Evolutionary conservation across 2,888 invertebrate species (phyloP), one percentile per base, ranked within the genome.

Genomic region (Chrysotoxum bicinctum): DNA sequence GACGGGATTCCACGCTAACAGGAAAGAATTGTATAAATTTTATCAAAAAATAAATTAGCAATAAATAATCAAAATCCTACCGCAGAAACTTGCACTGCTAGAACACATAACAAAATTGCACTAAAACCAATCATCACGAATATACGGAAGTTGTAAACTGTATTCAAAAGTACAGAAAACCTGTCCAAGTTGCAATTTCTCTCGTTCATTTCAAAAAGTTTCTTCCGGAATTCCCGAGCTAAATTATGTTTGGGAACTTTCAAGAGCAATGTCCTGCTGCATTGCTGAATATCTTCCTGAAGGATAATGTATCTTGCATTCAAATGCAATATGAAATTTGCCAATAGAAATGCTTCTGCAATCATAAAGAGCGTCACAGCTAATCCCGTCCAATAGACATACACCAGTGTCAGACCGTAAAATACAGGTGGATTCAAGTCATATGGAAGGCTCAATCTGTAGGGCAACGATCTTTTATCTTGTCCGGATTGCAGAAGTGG

Each of bases 51-150:
- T 26, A 26, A n/a, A 6, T 26, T 26, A 4, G 7, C 7, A 1
- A 26, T 26, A 3, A 26, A 6, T 26, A 6, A 3, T 3, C 4
- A 26, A 26, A 26, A 26, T 5, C 7, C 7, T 26, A 26, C 26
- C 26, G 26, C 4, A 26, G 5, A 90, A 0, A 90, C 88, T 75
- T 90, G 89, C 19, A 89, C 90, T 5, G 88, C 88, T 76, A 89
- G 64, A 4, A 88, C 90, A 64, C 91, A 91, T 6, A 91, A 86
- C n/a, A 90, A 48, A 0, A 82, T 87, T 0, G 90, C 88, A 48
- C 90, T 91, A 7, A 90, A 88, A 0, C 88, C 87, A 72, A 90
- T 88, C 88, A 89, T 88, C 0, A 90, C 87, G 26, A 91, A 91
- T 12, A 90, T 89, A 0, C 90, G 89, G 74, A 90, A 90, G 6